phyloP scores from a whole-genome alignment of 2,888 invertebrate genomes.

The Amiota communis region DNA sequence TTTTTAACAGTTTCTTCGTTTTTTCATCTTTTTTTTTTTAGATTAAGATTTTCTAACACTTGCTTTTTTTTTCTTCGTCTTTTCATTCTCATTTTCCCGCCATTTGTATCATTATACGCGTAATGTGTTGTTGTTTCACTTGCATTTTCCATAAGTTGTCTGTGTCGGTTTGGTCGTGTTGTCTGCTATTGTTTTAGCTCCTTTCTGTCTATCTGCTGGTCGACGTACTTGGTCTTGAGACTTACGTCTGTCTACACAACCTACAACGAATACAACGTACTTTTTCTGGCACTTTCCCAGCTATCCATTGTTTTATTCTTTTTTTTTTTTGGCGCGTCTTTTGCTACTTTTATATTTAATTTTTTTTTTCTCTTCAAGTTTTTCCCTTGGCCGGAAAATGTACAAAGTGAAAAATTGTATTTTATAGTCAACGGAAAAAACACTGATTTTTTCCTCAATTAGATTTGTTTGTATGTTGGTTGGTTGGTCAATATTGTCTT shows the following conservation, averaged over 20 bases:
- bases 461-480: slow-evolving; percentile 2
- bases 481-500: no score
- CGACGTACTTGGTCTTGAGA: slow-evolving; percentile 6
- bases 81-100: slow-evolving; percentile 49
- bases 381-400: neutral
- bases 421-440: slow-evolving; percentile 13
- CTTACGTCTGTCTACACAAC: neutral
- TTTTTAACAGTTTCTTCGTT: neutral
- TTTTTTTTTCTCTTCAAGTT: neutral
- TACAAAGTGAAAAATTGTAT: slow-evolving; percentile 13
- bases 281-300: neutral
- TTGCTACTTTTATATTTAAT: neutral
- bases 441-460: slow-evolving; percentile 11
- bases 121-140: neutral
- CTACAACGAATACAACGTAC: neutral
- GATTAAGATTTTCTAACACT: slow-evolving; percentile 25
- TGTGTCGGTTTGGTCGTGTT: slow-evolving; percentile 33
- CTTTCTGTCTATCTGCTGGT: neutral
- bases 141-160: slow-evolving; percentile 39
- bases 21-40: slow-evolving; percentile 14
- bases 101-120: slow-evolving; percentile 37
- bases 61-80: slow-evolving; percentile 39
- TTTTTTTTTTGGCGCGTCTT: neutral
- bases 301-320: neutral
- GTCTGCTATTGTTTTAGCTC: neutral